These are phyloP conservation scores for Cheilosia pagana DNA, from an alignment of 2,888 invertebrate genomes.

Conservation along the genomic window DNA sequence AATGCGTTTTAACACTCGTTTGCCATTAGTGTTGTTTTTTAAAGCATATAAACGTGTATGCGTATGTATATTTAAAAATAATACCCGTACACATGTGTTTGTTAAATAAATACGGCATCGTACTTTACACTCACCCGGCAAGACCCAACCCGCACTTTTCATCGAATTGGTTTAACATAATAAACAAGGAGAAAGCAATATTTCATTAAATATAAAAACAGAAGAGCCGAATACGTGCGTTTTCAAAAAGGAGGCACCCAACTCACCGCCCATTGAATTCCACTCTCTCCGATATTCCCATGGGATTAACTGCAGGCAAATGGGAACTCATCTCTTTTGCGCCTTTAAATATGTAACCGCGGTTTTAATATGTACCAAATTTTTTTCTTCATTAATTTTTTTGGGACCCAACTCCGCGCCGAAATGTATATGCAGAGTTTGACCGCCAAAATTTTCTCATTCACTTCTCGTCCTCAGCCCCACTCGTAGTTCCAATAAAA, in stretches of 20 bases:
- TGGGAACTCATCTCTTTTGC: background rate
- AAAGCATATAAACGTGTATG: too few species aligned
- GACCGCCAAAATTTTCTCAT: conserved; percentile 57
- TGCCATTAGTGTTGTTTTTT: background rate
- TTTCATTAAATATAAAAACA: conserved; percentile 62
- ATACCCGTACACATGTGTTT: too few species aligned
- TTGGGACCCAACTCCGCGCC: background rate
- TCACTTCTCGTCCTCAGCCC: background rate
- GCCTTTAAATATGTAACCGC: conserved; percentile 7
- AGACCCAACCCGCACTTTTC: conserved; percentile 40
- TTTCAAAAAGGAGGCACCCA: background rate
- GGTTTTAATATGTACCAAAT: conserved; percentile 1
- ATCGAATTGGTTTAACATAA: conserved; percentile 40
- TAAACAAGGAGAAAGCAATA: conserved; percentile 50
- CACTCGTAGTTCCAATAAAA: conserved; percentile 58
- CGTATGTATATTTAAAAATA: too few species aligned
- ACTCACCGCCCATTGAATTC: background rate
- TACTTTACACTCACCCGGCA: too few species aligned
- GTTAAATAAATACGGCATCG: too few species aligned
- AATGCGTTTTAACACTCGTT: conserved; percentile 12
- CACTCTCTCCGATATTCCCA: background rate
- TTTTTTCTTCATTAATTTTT: conserved; percentile 8
- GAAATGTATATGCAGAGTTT: background rate
- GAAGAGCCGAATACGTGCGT: conserved; percentile 3
- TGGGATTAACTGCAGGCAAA: conserved; percentile 15